Base-by-base conservation (phyloP, 1,140 invertebrate species). In the Campoletis sonorensis region DNA sequence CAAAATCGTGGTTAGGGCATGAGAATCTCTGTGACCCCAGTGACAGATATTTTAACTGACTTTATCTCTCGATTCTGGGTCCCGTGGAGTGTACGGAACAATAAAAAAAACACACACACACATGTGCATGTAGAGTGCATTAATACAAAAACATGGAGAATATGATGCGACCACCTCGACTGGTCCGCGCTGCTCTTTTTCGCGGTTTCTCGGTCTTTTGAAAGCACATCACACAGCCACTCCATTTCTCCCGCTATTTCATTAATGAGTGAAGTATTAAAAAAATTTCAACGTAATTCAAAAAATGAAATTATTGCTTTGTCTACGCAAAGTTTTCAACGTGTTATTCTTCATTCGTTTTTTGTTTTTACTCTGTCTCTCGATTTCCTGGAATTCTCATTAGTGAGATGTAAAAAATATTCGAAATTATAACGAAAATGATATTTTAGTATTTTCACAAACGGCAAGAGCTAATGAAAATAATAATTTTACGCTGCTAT, bases 161-260 rank as follows among this genome's bases (percentile, higher is more conserved):
- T 67, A 26, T 13, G 30, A 67, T 67, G 61, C 1, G 26, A 4
- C 23, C 61, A 26, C 61, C 21, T 23, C 61, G 61, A 67, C 61
- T 67, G n/a, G 23, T 13, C 18, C 61, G 21, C 61, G 21, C 10
- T 27, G 21, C 21, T 67, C 23, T 67, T 27, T 23, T 67, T 67
- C 61, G 40, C 13, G 40, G 40, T 45, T 45, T 67, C 61, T 67
- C 61, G 61, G 23, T n/a, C 5, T 18, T n/a, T n/a, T 23, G 11
- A 58, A n/a, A 18, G 18, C 54, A 13, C 10, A 58, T 58, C 16
- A 58, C 54, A 23, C 54, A 58, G 18, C 49, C 21, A 67, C 23
- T 67, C 26, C 23, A 67, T 67, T 67, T 67, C 61, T 15, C n/a
- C 15, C 23, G 61, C n/a, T 23, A 67, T 67, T 67, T 27, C 61